Evolutionary conservation across 2,888 invertebrate genomes (phyloP).

Genomic region (Saturnia japonica): DNA sequence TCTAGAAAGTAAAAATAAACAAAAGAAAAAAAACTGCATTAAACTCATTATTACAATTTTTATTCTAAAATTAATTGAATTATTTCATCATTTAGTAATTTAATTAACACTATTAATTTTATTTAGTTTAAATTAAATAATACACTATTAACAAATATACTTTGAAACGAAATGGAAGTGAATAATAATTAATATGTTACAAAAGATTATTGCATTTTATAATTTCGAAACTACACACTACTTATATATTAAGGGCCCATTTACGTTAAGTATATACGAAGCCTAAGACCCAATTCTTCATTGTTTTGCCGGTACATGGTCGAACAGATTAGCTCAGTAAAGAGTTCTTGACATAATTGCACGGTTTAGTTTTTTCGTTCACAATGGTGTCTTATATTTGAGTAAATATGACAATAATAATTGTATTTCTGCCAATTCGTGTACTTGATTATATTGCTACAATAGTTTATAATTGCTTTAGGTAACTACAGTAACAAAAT

Average conservation of each 20-base stretch:
- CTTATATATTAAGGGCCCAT: no score
- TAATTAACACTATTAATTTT: neutral
- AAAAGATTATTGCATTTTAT: no score
- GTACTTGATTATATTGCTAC: neutral
- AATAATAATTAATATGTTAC: no score
- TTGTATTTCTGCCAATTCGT: neutral
- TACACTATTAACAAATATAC: no score
- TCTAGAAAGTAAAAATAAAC: neutral
- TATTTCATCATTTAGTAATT: neutral
- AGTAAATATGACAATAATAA: neutral
- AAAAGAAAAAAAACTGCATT: neutral
- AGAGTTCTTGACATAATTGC: constrained; percentile 57
- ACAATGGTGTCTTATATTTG: constrained; percentile 7
- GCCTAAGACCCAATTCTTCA: constrained; percentile 5
- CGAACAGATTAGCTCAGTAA: constrained; percentile 36
- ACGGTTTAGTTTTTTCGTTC: constrained; percentile 37
- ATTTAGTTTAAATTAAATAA: no score
- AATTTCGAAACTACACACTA: no score
- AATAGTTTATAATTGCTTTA: neutral
- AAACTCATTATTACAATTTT: neutral
- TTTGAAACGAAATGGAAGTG: no score
- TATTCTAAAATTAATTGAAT: neutral
- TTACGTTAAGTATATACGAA: neutral
- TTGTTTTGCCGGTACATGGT: constrained; percentile 35
- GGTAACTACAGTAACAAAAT: neutral